phyloP scores from a whole-genome alignment of 2,888 invertebrate genomes.

The Agrypnus murinus region DNA sequence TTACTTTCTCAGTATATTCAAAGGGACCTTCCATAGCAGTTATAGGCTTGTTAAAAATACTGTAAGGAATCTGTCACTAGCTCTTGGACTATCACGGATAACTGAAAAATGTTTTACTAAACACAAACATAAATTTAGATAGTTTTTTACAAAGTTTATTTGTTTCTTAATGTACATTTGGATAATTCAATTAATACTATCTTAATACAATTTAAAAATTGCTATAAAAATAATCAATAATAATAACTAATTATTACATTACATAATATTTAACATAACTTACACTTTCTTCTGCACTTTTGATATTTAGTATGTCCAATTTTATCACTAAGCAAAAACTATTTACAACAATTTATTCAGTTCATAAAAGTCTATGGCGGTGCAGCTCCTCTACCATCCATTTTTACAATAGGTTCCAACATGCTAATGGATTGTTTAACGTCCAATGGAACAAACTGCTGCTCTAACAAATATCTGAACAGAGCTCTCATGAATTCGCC shows the following conservation, averaged over 20 bases:
- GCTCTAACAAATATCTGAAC: conserved; percentile 44
- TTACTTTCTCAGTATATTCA: too few species aligned
- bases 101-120: too few species aligned
- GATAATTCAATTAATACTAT: too few species aligned
- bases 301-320: conserved; percentile 9
- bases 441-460: conserved; percentile 35
- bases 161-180: too few species aligned
- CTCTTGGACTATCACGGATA: too few species aligned
- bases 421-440: conserved; percentile 46
- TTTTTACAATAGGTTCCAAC: conserved; percentile 44
- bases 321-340: conserved; percentile 3
- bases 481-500: conserved; percentile 53
- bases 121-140: too few species aligned
- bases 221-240: conserved; percentile 7
- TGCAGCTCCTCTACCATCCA: conserved; percentile 50
- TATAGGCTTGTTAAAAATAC: too few species aligned
- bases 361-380: conserved; percentile 44
- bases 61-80: too few species aligned
- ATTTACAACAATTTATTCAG: conserved; percentile 1
- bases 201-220: too few species aligned
- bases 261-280: too few species aligned
- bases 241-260: too few species aligned
- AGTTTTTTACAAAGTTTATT: not conserved
- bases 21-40: too few species aligned
- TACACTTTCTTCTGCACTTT: not conserved